Base-by-base conservation (phyloP, 1,140 invertebrate genomes). In the Cyphomyrmex costatus region DNA sequence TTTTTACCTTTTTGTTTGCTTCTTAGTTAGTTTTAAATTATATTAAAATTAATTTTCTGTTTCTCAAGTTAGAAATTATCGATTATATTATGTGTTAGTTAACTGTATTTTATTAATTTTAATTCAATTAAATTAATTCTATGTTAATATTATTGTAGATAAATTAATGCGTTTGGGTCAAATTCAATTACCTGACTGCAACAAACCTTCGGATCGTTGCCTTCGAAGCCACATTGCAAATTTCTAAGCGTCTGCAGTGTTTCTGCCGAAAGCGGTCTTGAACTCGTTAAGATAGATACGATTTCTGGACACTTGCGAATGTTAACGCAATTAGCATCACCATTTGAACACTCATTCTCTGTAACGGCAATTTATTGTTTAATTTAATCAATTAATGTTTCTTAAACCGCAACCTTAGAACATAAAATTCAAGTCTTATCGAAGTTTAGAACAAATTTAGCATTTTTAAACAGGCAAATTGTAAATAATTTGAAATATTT, bases 151-250 rank as follows among this genome's bases (percentile, higher is more conserved):
- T 19, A 58, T 16, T 33, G 12, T 76, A 0, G 0, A 58, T 49
- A 58, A 74, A 33, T 61, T 68, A n/a, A 33, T 51, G 12, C 2
- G 4, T 65, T 65, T 63, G 51, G 46, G 33, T 66, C 14, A 79
- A 53, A 21, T 36, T 33, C 12, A 42, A 60, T 90, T 89, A 92
- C 91, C 65, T 77, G 21, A 3, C 10, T 71, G 85, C 96, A 96
- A 83, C 96, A 96, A n/a, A 96, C 96, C 94, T 96, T 96, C 0
- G 96, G 95, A 46, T 90, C 85, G 0, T 56, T 92, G 1, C 95
- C 95, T 0, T 95, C 94, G 86, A 95, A 96, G 24, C 96, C 96
- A 78, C 96, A 96, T 21, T 95, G 93, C 1, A 95, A 95, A 2
- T 92, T 68, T 33, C 90, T 86, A 2, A 96, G 87, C 24, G 92